Conservation (phyloP, 2,888 invertebrate species). For the Clusia tigrina region DNA sequence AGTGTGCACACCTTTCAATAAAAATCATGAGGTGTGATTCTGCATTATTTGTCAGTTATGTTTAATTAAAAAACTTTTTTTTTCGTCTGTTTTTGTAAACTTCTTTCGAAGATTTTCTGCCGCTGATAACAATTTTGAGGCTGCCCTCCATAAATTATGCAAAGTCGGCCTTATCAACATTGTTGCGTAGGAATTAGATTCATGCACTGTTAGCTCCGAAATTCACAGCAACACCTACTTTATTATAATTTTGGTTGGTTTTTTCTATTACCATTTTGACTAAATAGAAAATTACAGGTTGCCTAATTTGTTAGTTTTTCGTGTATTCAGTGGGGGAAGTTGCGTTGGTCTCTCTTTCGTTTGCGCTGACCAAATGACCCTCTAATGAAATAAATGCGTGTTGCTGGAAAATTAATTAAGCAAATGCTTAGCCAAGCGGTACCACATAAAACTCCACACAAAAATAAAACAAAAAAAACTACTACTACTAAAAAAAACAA, state of each 20-base stretch:
- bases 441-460: slow-evolving; percentile 29
- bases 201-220: slow-evolving; percentile 28
- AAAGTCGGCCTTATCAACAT: background rate
- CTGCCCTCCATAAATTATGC: slow-evolving; percentile 40
- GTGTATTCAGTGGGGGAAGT: slow-evolving; percentile 20
- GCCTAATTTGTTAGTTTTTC: slow-evolving; percentile 50
- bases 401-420: slow-evolving; percentile 59
- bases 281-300: slow-evolving; percentile 57
- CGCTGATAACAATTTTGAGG: slow-evolving; percentile 2
- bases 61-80: slow-evolving; percentile 26
- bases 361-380: background rate
- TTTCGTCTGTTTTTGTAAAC: background rate
- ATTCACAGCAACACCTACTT: slow-evolving; percentile 51
- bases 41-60: slow-evolving; percentile 15
- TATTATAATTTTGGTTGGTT: slow-evolving; percentile 38
- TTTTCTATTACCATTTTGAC: slow-evolving; percentile 33
- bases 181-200: slow-evolving; percentile 9
- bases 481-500: slow-evolving; percentile 19
- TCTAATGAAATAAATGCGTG: slow-evolving; percentile 32
- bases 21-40: slow-evolving; percentile 38
- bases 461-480: slow-evolving; percentile 28
- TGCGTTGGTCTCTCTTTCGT: background rate
- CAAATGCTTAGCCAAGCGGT: slow-evolving; percentile 59
- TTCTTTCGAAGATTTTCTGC: background rate
- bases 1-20: too few relatives aligned